Percentiles rank a stretch among this genome's conserved stretches.
Evolutionary conservation across 1,140 invertebrate genomes (phyloP).

Genomic region (Pollicipes pollicipes): DNA sequence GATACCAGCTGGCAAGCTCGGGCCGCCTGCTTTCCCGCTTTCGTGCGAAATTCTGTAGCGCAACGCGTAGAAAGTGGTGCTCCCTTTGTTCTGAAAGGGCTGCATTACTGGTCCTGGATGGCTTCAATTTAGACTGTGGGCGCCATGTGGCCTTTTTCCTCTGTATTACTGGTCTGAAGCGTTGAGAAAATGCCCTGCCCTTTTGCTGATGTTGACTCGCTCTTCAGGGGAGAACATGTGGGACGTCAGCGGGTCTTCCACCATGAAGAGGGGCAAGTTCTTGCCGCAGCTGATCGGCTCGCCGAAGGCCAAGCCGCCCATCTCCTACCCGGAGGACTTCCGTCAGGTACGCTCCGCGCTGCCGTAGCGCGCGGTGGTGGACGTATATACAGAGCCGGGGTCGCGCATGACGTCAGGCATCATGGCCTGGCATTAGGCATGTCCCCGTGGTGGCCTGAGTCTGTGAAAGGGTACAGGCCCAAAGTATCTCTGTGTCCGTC

Average conservation of each 20-base stretch:
- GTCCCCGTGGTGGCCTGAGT: too few relatives aligned
- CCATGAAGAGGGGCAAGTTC: neutral
- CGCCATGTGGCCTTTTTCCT: neutral
- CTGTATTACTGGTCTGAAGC: neutral
- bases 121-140: too few relatives aligned
- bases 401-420: conserved; percentile 11
- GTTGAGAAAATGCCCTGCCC: neutral
- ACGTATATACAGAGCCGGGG: too few relatives aligned
- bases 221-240: neutral
- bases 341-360: conserved; percentile 64
- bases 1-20: too few relatives aligned
- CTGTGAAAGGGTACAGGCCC: too few relatives aligned
- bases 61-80: too few relatives aligned
- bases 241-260: neutral
- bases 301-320: conserved; percentile 30
- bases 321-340: conserved; percentile 93
- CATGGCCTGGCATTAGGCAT: neutral
- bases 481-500: too few relatives aligned
- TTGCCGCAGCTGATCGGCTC: conserved; percentile 5
- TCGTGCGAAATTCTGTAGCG: too few relatives aligned
- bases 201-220: neutral
- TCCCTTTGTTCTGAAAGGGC: too few relatives aligned
- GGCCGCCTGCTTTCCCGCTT: too few relatives aligned
- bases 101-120: too few relatives aligned
- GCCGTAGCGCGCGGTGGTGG: too few relatives aligned